phyloP scores from a whole-genome alignment of 2,797 vertebrate genomes.

The Anomalospiza imberbis region DNA sequence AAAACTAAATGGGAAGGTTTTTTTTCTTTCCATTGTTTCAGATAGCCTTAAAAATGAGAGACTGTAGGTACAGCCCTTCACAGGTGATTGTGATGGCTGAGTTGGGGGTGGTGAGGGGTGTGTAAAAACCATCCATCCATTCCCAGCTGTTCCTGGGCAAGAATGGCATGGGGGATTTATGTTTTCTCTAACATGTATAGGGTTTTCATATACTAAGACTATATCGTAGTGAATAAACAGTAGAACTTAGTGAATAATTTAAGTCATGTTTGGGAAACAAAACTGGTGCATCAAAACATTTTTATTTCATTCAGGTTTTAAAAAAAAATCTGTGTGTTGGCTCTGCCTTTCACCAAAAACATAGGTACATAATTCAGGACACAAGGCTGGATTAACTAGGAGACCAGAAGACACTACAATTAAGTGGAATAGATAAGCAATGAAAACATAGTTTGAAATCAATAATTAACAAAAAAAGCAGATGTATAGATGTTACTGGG shows the following conservation, averaged over 20 bases:
- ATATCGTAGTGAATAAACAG: not conserved
- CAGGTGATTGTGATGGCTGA: not conserved
- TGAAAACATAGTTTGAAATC: not conserved
- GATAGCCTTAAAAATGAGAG: not conserved
- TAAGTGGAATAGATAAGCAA: not conserved
- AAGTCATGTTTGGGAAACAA: not conserved
- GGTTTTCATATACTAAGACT: not conserved
- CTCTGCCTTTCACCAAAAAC: not conserved
- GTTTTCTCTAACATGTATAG: not conserved
- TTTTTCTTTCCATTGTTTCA: not conserved
- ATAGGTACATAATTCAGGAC: not conserved
- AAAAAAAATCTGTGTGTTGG: not conserved
- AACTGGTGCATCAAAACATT: not conserved
- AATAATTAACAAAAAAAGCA: not conserved
- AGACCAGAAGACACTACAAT: not conserved
- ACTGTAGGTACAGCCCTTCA: fast-evolving
- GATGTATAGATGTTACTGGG: not conserved
- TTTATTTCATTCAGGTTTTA: not conserved
- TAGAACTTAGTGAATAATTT: not conserved
- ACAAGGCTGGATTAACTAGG: not conserved
- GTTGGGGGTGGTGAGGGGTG: not conserved
- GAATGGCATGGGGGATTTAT: not conserved
- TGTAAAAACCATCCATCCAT: not conserved
- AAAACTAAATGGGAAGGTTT: not conserved
- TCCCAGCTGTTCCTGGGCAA: not conserved